Percentiles rank a stretch among this genome's conserved stretches.
phyloP scores from a whole-genome alignment of 1,140 invertebrate species.

The Orchesella cincta region DNA sequence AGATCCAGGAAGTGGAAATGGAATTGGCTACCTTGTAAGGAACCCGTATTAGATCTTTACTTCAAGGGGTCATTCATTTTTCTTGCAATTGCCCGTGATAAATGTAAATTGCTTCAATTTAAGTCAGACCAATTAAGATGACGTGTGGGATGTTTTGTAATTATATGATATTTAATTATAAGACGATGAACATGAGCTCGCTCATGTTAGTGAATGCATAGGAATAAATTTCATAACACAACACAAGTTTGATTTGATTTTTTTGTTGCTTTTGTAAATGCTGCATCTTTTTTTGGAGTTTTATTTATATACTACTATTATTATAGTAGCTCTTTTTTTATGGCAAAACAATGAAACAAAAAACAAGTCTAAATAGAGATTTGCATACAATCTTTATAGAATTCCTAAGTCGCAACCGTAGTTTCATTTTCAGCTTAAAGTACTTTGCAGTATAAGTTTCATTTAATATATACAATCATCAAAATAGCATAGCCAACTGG shows the following conservation, averaged over 20 bases:
- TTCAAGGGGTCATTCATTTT: not conserved
- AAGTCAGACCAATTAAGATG: not conserved
- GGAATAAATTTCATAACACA: not conserved
- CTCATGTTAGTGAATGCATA: not conserved
- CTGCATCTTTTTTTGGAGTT: slow-evolving; percentile 21
- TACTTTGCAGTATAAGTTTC: no score
- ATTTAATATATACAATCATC: no score
- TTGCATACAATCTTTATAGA: not conserved
- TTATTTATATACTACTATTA: slow-evolving; percentile 12
- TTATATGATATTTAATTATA: not conserved
- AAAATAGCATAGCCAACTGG: no score
- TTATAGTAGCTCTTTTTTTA: slow-evolving; percentile 13
- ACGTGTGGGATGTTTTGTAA: not conserved
- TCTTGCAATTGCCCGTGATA: not conserved
- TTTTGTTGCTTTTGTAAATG: slow-evolving; percentile 23
- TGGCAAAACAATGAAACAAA: slow-evolving; percentile 25
- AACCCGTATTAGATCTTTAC: no score
- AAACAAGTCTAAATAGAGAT: not conserved
- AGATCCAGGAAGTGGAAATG: not conserved
- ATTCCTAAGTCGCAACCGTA: no score
- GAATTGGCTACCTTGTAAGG: no score
- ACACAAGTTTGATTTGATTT: not conserved
- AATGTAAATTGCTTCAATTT: not conserved
- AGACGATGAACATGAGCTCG: not conserved
- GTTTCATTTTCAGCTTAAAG: no score